phyloP scores from a whole-genome alignment of 2,113 vertebrate genomes.

The Irena cyanogastra region DNA sequence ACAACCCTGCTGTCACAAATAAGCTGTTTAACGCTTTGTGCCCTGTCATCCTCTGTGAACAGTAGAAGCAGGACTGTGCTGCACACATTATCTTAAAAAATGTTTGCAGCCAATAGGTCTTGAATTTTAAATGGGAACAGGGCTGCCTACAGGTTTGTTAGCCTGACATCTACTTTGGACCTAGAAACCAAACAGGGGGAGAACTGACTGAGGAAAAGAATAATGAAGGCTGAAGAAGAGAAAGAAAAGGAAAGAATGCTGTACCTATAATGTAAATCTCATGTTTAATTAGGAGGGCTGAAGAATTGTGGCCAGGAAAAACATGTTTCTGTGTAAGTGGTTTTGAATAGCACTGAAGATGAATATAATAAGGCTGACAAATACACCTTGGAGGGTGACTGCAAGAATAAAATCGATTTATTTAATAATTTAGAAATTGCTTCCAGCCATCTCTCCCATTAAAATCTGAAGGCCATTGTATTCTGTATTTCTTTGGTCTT shows the following conservation, averaged over 20 bases:
- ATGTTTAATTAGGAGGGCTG: constrained; percentile 66
- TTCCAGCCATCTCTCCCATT: constrained; percentile 79
- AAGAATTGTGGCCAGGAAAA: constrained; percentile 47
- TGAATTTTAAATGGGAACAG: constrained; percentile 35
- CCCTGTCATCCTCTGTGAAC: not conserved
- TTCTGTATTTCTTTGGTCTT: constrained; percentile 71
- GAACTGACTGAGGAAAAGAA: not conserved
- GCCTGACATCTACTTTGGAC: not conserved
- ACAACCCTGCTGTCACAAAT: not conserved
- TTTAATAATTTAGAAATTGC: constrained; percentile 84
- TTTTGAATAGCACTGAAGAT: constrained; percentile 64
- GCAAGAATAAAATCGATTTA: constrained; percentile 75
- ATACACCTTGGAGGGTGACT: constrained; percentile 72
- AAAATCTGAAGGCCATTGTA: constrained; percentile 79
- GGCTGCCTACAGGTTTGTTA: not conserved
- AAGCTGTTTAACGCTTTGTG: not conserved
- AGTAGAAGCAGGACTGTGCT: not conserved
- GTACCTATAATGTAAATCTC: constrained; percentile 33
- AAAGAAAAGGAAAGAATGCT: constrained; percentile 11
- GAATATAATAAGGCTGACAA: constrained; percentile 74
- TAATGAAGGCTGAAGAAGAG: not conserved
- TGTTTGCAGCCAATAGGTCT: constrained; percentile 3
- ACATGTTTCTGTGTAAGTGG: constrained; percentile 63
- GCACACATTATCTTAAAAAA: constrained; percentile 1
- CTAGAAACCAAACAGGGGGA: not conserved